Base-by-base conservation (phyloP, 2,888 invertebrate genomes). In the Eupithecia pulchellata region DNA sequence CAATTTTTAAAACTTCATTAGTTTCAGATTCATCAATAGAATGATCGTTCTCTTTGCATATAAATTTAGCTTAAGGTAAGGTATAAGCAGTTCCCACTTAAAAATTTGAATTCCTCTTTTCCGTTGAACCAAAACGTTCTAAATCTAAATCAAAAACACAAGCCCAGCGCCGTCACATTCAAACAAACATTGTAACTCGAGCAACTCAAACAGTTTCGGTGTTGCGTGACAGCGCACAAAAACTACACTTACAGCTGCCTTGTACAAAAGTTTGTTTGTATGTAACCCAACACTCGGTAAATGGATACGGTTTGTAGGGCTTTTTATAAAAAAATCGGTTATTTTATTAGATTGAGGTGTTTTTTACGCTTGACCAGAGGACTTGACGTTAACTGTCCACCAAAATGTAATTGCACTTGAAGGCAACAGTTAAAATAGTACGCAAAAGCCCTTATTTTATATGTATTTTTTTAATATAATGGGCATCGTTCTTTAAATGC, bases 281-380 rank as follows among this genome's bases (percentile, higher is more conserved):
- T 71, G 79, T 73, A 76, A 79, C 74, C 70, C 69, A 47, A 78
- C 69, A 75, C 75, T 47, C 60, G 36, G 17, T 36, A 32, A 36
- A 61, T 47, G 20, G 52, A 52, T 52, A 52, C 25, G 20, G 47
- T 0, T 25, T 25, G 20, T 0, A 25, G 13, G 52, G 52, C 52
- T 11, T 20, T 47, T 52, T 20, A 4, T 25, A 25, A 52, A 52
- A 52, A 13, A n/a, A 25, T 52, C 11, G 25, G 25, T 52, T 52
- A 52, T 52, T 25, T 52, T 52, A 25, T 52, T 25, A 0, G 6
- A 11, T n/a, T 3, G 9, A 20, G 11, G 20, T 9, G 3, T 20
- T 20, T 47, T 47, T 47, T 47, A 20, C 3, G 20, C 47, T 20
- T 47, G 9, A 20, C 6, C 20, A 47, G 47, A 47, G 11, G 47